phyloP scores from a whole-genome alignment of 2,113 vertebrate species.

The Cyprinodon brontotheroides region DNA sequence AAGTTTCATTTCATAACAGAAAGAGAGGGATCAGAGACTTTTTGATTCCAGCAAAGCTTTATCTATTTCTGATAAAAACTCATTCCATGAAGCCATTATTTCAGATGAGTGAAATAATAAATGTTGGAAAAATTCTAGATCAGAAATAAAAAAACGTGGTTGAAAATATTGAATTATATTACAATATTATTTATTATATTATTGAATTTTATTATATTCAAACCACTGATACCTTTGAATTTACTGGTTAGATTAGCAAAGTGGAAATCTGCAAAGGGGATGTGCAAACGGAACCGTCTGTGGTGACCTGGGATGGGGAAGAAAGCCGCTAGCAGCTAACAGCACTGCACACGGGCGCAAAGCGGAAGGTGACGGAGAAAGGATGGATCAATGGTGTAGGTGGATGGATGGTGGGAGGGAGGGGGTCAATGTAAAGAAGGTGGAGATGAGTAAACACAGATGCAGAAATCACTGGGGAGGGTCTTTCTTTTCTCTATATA shows the following conservation, averaged over 20 bases:
- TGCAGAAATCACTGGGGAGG: background rate
- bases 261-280: constrained; percentile 1
- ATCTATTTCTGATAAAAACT: too few species aligned
- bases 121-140: too few species aligned
- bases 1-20: background rate
- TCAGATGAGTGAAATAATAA: too few species aligned
- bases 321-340: constrained; percentile 56
- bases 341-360: constrained; percentile 73
- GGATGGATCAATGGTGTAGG: constrained; percentile 27
- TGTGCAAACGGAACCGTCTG: constrained; percentile 15
- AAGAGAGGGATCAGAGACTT: background rate
- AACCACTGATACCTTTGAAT: background rate
- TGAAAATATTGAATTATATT: too few species aligned
- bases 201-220: background rate
- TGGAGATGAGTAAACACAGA: constrained; percentile 49
- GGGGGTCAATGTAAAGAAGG: constrained; percentile 33
- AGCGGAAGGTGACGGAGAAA: constrained; percentile 38
- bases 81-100: too few species aligned
- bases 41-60: background rate
- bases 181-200: too few species aligned
- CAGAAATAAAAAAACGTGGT: too few species aligned
- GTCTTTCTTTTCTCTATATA: background rate
- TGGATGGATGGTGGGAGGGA: constrained; percentile 11
- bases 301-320: constrained; percentile 39
- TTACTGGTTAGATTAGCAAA: background rate